phyloP scores from a whole-genome alignment of 1,140 invertebrate species.

The Heliconius eleuchia region DNA sequence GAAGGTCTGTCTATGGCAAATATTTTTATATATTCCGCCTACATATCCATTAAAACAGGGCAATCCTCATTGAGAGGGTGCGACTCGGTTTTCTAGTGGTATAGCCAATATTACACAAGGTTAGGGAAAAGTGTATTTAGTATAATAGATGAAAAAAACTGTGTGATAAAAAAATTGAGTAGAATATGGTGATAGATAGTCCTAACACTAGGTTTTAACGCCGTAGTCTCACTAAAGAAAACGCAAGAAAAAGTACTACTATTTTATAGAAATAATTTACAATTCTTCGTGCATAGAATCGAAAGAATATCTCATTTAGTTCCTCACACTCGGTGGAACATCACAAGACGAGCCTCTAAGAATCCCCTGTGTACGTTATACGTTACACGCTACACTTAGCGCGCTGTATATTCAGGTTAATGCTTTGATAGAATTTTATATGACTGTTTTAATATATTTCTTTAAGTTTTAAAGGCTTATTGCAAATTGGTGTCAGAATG shows the following conservation, averaged over 20 bases:
- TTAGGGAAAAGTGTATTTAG: not conserved
- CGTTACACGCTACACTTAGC: constrained; percentile 2
- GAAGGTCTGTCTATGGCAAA: constrained; percentile 5
- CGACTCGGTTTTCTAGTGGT: not conserved
- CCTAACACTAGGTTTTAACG: no score
- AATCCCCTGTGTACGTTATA: not conserved
- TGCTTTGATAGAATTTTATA: constrained; percentile 10
- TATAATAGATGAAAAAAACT: not conserved
- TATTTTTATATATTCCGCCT: not conserved
- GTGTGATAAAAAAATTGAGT: no score
- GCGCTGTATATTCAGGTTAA: not conserved
- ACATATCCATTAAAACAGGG: constrained; percentile 4
- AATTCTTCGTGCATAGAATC: not conserved
- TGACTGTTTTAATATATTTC: not conserved
- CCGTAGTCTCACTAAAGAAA: not conserved
- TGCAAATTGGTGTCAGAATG: not conserved
- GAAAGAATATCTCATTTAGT: not conserved
- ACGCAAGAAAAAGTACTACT: no score
- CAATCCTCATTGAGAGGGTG: not conserved
- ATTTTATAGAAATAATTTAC: no score
- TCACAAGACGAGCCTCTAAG: not conserved
- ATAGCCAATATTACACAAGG: not conserved
- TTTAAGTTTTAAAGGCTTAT: not conserved
- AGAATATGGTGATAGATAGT: no score
- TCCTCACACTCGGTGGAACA: constrained; percentile 3